Evolutionary conservation across 2,113 vertebrate species (phyloP).

Genomic region (Tamias sibiricus): DNA sequence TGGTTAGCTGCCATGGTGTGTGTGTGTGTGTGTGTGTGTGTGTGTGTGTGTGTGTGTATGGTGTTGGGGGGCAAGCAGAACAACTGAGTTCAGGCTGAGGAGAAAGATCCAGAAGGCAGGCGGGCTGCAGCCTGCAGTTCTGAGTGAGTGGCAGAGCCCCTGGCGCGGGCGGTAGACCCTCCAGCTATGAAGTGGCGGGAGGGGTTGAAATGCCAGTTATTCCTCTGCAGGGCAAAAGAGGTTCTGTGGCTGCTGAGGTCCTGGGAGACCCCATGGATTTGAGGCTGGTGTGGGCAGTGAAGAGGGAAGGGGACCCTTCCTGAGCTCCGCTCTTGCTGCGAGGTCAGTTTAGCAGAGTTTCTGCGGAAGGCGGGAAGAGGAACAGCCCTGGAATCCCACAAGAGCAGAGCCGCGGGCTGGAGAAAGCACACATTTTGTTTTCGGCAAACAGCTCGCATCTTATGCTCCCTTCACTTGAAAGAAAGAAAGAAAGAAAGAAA

Average conservation of each 20-base stretch:
- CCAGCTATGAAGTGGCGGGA: background rate
- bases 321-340: background rate
- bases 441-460: constrained; percentile 81
- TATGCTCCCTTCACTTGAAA: constrained; percentile 67
- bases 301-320: background rate
- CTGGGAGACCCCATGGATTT: background rate
- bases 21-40: too few relatives aligned
- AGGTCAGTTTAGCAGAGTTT: background rate
- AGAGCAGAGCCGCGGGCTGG: constrained; percentile 70
- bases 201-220: background rate
- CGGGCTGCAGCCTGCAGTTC: background rate
- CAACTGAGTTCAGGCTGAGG: background rate
- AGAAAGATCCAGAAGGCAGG: background rate
- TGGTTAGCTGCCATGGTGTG: too few relatives aligned
- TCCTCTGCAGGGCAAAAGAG: background rate
- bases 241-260: background rate
- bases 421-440: constrained; percentile 82
- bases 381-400: background rate
- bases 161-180: background rate
- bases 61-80: background rate
- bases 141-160: background rate
- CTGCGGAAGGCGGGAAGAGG: constrained; percentile 55
- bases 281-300: background rate
- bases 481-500: background rate
- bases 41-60: too few relatives aligned